These are phyloP conservation scores for Lithobates pipiens DNA, from an alignment of 2,797 vertebrate genomes.

Conservation along the genomic window DNA sequence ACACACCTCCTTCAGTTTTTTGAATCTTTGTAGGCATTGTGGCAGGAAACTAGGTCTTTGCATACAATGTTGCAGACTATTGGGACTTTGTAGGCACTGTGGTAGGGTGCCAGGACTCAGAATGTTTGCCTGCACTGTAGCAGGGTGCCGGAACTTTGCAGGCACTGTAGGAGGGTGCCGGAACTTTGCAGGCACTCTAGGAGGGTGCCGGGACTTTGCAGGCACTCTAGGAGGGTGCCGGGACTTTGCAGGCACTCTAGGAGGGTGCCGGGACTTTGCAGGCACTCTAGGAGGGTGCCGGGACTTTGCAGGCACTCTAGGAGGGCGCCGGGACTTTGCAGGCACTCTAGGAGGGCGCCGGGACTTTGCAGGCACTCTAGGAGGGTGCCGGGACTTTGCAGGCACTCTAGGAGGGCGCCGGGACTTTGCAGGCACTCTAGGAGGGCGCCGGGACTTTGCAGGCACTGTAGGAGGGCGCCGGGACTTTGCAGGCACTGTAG, in stretches of 20 bases:
- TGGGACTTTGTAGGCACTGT: neutral
- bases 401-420: too few species aligned
- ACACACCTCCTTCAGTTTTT: too few species aligned
- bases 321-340: too few species aligned
- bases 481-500: neutral
- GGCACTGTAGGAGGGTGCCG: neutral
- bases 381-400: too few species aligned
- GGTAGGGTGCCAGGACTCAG: neutral
- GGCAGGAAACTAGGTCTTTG: neutral
- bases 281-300: neutral
- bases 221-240: neutral
- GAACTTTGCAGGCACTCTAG: neutral
- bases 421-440: too few species aligned
- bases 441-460: too few species aligned
- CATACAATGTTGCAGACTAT: neutral
- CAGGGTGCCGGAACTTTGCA: neutral
- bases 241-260: neutral
- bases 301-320: too few species aligned
- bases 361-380: too few species aligned
- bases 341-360: too few species aligned
- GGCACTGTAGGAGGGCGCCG: too few species aligned
- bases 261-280: neutral
- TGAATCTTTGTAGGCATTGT: too few species aligned
- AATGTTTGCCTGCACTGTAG: neutral
- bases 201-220: neutral